Evolutionary conservation across 2,888 invertebrate genomes (phyloP).

Genomic region (Danaus chrysippus): DNA sequence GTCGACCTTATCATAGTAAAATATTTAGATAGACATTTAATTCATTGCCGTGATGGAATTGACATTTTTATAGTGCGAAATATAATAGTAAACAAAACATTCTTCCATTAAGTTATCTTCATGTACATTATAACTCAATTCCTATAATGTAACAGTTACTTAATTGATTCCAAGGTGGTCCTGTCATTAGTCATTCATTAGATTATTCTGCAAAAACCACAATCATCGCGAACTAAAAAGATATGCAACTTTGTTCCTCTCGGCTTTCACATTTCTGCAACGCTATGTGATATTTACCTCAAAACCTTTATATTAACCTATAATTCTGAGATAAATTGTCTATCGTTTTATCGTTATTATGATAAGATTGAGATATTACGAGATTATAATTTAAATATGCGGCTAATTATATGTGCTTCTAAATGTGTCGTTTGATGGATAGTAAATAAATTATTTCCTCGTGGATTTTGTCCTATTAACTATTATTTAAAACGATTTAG

Average conservation of each 20-base stretch:
- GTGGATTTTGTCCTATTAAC: no score
- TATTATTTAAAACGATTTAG: no score
- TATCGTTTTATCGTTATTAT: constrained; percentile 2
- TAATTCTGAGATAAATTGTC: constrained; percentile 7
- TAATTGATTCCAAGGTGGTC: constrained; percentile 61
- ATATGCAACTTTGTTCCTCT: constrained; percentile 17
- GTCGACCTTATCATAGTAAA: not conserved
- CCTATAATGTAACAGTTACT: constrained; percentile 17
- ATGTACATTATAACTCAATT: not conserved
- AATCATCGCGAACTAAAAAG: constrained; percentile 26
- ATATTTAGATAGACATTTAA: no score
- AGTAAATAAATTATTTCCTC: no score
- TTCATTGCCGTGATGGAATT: not conserved
- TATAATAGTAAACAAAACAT: no score
- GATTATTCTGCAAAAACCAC: constrained; percentile 35
- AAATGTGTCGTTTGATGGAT: no score
- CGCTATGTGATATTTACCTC: constrained; percentile 9
- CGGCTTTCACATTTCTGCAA: constrained; percentile 23
- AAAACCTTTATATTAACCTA: constrained; percentile 7
- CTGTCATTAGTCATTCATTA: constrained; percentile 46
- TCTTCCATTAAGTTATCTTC: no score
- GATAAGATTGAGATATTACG: not conserved
- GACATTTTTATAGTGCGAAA: not conserved
- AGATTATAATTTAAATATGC: not conserved
- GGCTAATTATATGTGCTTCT: not conserved